A percentile compares a stretch with the other conserved stretches of the same genome.
These are phyloP conservation scores for Eptatretus atami DNA, from an alignment of 2,797 vertebrate genomes.

Conservation along the genomic window DNA sequence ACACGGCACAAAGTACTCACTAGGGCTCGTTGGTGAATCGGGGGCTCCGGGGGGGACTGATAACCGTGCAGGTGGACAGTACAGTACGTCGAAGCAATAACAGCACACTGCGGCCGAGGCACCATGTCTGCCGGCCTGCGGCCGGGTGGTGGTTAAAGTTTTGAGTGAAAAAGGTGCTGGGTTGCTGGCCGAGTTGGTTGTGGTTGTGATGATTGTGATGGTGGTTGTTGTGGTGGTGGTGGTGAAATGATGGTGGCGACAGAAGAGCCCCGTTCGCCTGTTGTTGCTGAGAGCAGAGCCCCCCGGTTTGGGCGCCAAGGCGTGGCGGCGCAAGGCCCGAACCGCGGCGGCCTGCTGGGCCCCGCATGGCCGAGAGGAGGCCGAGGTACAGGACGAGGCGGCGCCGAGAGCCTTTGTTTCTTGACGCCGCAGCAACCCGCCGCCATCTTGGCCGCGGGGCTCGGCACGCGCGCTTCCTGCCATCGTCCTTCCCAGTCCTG, in stretches of 20 bases:
- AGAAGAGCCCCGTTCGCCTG: conserved; percentile 35
- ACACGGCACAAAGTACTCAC: conserved; percentile 20
- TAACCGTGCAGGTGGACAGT: conserved; percentile 96
- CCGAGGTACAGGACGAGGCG: conserved; percentile 61
- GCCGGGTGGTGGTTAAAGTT: no score
- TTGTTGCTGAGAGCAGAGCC: conserved; percentile 46
- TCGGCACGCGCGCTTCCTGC: conserved; percentile 1
- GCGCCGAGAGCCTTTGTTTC: conserved; percentile 99
- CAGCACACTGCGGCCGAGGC: conserved; percentile 84
- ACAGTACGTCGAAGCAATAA: conserved; percentile 97
- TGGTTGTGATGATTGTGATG: no score
- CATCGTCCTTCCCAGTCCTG: conserved; percentile 2
- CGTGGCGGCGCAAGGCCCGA: conserved; percentile 15
- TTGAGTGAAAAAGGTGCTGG: no score
- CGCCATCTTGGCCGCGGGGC: conserved; percentile 68
- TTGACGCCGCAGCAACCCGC: conserved; percentile 99
- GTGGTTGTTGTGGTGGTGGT: no score
- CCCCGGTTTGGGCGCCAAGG: conserved; percentile 19
- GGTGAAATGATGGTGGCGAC: background rate
- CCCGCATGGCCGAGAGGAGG: conserved; percentile 26
- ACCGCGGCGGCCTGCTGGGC: conserved; percentile 21
- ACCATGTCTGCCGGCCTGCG: conserved; percentile 15
- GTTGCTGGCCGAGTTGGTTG: no score
- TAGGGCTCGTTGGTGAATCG: conserved; percentile 97
- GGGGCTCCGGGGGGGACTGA: conserved; percentile 77